Percentiles rank a stretch among this genome's conserved stretches.
Conservation (phyloP, 2,113 vertebrate genomes). For the Gallinago undulata region DNA sequence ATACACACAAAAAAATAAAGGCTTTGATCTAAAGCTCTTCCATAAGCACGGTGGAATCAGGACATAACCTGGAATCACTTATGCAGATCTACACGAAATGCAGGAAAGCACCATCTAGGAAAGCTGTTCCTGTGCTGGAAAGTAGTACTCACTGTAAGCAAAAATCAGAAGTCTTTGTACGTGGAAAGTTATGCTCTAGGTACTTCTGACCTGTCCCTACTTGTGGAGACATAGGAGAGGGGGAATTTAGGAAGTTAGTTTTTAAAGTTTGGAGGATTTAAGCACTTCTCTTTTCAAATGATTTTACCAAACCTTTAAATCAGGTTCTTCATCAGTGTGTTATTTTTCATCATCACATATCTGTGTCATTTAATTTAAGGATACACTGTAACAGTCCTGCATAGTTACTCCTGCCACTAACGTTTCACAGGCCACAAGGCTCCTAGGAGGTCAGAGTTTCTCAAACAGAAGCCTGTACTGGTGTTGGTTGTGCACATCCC, state of each 20-base stretch:
- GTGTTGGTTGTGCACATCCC: fast-evolving
- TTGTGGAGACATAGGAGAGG: not conserved
- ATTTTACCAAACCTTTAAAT: not conserved
- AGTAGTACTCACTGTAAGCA: not conserved
- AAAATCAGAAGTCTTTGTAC: not conserved
- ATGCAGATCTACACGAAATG: not conserved
- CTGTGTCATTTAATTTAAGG: not conserved
- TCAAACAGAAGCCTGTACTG: not conserved
- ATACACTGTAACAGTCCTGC: not conserved
- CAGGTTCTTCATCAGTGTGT: not conserved
- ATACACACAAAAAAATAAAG: not conserved
- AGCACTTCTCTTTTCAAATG: not conserved
- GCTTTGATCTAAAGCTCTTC: not conserved
- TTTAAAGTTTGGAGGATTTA: not conserved
- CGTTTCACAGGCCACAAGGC: not conserved
- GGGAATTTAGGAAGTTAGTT: not conserved
- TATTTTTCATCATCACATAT: not conserved
- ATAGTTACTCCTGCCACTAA: not conserved
- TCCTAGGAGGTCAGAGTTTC: not conserved
- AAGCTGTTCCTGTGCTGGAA: not conserved
- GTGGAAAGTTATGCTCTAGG: not conserved
- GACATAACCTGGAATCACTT: not conserved
- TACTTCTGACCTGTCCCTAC: not conserved
- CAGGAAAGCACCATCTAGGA: not conserved
- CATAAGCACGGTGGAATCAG: not conserved